Percentiles rank a stretch among this genome's conserved stretches.
Evolutionary conservation across 2,888 invertebrate genomes (phyloP).

Genomic region (Girardia tigrina): DNA sequence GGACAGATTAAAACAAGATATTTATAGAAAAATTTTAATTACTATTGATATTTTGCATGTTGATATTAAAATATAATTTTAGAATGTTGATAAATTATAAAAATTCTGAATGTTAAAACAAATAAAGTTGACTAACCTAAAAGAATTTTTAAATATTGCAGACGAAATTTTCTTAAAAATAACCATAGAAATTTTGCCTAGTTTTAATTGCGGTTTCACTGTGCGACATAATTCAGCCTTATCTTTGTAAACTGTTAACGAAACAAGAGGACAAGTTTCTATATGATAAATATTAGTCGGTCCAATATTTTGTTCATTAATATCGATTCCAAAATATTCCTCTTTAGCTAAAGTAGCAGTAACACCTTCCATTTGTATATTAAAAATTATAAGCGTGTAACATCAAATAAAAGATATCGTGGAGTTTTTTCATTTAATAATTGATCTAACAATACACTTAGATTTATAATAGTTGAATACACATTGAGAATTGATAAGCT

Average conservation of each 20-base stretch:
- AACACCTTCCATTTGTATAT: background rate
- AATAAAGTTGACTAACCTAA: no score
- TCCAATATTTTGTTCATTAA: background rate
- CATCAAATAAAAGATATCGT: background rate
- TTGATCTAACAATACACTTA: slow-evolving; percentile 15
- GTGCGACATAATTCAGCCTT: slow-evolving; percentile 10
- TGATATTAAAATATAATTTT: no score
- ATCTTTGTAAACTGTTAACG: background rate
- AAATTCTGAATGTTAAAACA: no score
- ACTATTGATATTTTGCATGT: no score
- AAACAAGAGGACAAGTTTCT: background rate
- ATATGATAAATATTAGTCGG: slow-evolving; percentile 2
- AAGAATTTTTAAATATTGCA: background rate
- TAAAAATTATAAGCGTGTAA: background rate
- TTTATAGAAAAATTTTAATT: no score
- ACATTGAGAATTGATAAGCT: background rate
- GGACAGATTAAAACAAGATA: no score
- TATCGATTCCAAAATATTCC: slow-evolving; percentile 18
- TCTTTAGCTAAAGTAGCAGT: slow-evolving; percentile 14
- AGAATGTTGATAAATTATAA: no score
- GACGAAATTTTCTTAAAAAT: slow-evolving; percentile 1
- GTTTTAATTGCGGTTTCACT: background rate
- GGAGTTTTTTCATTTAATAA: background rate
- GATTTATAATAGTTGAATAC: slow-evolving; percentile 5
- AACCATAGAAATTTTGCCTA: slow-evolving; percentile 5